Evolutionary conservation across 2,797 vertebrate genomes (phyloP).

Genomic region (Pipistrellus kuhlii): DNA sequence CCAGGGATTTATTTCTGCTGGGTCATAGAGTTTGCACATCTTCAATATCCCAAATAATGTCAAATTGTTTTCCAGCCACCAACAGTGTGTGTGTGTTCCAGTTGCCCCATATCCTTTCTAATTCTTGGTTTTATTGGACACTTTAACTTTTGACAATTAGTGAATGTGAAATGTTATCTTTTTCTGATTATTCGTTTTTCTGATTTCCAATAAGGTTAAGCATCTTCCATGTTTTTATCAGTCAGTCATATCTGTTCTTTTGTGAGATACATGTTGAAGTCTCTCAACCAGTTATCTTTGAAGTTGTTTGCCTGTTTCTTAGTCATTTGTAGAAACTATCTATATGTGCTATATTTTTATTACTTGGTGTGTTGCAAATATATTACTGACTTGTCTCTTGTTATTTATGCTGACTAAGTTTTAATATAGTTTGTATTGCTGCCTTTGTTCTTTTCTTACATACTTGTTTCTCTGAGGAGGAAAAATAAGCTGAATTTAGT

Average conservation of each 20-base stretch:
- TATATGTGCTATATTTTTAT: not conserved
- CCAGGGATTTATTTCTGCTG: not conserved
- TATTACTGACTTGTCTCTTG: slow-evolving; percentile 12
- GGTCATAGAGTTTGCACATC: not conserved
- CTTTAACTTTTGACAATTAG: not conserved
- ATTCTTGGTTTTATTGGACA: not conserved
- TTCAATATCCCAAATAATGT: not conserved
- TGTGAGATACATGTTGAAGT: not conserved
- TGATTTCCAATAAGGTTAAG: not conserved
- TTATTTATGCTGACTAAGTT: slow-evolving; percentile 22
- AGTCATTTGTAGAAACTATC: not conserved
- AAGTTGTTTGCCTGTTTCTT: slow-evolving; percentile 5
- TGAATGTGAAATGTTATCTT: not conserved
- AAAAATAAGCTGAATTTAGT: slow-evolving; percentile 35
- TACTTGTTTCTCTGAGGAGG: slow-evolving; percentile 3
- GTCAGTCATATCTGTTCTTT: not conserved
- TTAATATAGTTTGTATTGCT: not conserved
- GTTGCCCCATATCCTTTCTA: not conserved
- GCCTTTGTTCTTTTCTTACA: slow-evolving; percentile 17
- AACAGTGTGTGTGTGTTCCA: not conserved
- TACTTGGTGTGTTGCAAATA: not conserved
- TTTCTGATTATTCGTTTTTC: not conserved
- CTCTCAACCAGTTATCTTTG: not conserved
- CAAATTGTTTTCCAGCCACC: not conserved
- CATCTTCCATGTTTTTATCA: slow-evolving; percentile 9